Base-by-base conservation (phyloP, 1,140 invertebrate species). In the Holotrichia oblita region DNA sequence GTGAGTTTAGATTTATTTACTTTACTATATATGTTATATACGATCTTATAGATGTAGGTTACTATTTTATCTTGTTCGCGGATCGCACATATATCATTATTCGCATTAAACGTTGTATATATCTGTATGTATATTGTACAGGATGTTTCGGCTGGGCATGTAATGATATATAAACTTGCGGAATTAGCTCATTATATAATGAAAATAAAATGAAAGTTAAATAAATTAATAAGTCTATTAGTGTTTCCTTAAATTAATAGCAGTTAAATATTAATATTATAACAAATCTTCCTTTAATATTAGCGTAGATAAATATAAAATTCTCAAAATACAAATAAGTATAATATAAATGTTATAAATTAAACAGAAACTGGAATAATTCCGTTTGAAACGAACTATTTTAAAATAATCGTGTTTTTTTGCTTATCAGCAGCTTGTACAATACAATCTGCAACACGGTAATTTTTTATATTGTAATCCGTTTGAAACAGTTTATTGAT, bases 1-100 rank as follows among this genome's bases (percentile, higher is more conserved):
- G 61, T 69, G 61, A 69, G 61, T 69, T 27, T 69, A 69, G 61
- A 69, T 69, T 69, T 69, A 69, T 69, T 61, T 44, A 7, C 42
- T 44, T 34, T 44, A 14, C 14, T 44, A 44, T 44, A 44, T 14
- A 9, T 9, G 14, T 14, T 69, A 4, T 34, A 4, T 4, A 69
- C 61, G 27, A 69, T 69, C 27, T 69, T 69, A 34, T 69, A 27
- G 61, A 69, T 69, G 22, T 69, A 69, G 61, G 61, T 69, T 69
- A 69, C 61, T 69, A 20, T 69, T 27, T 69, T 22, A 69, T 69
- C 6, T 69, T 10, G 61, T 8, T 24, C 3, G 27, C 61, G 10
- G 61, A 69, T 69, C 9, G 8, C 22, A 20, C 20, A 22, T 69
- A 12, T 10, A 22, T 22, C 22, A 8, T 27, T 69, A 69, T 69